These are phyloP conservation scores for Cataglyphis albicans DNA, from an alignment of 2,888 invertebrate genomes.

Conservation along the genomic window DNA sequence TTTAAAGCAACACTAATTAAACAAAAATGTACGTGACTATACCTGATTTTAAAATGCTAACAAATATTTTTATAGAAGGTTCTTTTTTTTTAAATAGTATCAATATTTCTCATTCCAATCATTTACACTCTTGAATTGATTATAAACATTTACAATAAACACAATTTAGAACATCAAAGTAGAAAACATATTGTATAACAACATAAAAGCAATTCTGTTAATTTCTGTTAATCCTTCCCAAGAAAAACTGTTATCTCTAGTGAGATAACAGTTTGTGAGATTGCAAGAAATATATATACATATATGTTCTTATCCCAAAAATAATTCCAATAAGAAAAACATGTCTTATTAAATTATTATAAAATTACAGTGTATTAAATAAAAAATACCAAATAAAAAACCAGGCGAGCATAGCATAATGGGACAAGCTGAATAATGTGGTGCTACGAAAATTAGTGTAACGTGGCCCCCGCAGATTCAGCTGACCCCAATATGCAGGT, in stretches of 20 bases:
- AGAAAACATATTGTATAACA: slow-evolving; percentile 15
- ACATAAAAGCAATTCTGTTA: slow-evolving; percentile 21
- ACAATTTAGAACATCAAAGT: slow-evolving; percentile 33
- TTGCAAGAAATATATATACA: not conserved
- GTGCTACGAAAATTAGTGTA: slow-evolving; percentile 88
- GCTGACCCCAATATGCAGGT: slow-evolving; percentile 84
- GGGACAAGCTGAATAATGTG: slow-evolving; percentile 91
- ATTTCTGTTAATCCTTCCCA: slow-evolving; percentile 2
- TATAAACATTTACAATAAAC: slow-evolving; percentile 14
- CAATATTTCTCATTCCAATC: not conserved
- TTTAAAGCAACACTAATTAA: slow-evolving; percentile 64
- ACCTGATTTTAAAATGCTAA: not conserved
- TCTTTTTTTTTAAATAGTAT: not conserved
- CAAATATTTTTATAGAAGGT: not conserved
- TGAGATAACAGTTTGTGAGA: not conserved
- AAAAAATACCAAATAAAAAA: slow-evolving; percentile 64
- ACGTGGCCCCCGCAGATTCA: slow-evolving; percentile 89
- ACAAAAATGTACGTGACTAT: slow-evolving; percentile 6
- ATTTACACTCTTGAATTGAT: slow-evolving; percentile 9
- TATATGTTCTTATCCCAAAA: slow-evolving; percentile 23
- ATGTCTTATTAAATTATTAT: slow-evolving; percentile 29
- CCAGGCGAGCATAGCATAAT: slow-evolving; percentile 78
- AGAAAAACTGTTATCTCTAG: slow-evolving; percentile 6
- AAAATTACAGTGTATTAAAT: slow-evolving; percentile 38
- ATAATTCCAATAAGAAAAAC: slow-evolving; percentile 18